Evolutionary conservation across 1,140 invertebrate species (phyloP).

Genomic region (Apis laboriosa): DNA sequence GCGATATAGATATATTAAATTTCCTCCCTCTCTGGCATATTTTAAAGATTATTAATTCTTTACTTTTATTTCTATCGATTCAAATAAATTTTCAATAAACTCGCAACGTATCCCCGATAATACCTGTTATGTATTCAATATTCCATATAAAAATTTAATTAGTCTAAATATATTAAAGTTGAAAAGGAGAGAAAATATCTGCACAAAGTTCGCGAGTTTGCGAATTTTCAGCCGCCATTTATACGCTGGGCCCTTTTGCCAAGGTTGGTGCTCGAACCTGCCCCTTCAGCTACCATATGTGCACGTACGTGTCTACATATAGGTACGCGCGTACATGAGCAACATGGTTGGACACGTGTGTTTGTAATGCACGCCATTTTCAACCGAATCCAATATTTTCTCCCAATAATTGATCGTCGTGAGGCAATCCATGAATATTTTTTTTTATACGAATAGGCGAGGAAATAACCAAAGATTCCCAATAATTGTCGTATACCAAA

Average conservation of each 20-base stretch:
- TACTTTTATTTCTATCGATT: too few species aligned
- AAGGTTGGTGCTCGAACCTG: conserved; percentile 59
- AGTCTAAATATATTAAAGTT: not conserved
- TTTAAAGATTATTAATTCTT: not conserved
- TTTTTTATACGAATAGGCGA: not conserved
- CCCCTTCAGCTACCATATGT: conserved; percentile 57
- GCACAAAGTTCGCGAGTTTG: conserved; percentile 25
- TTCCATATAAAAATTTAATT: not conserved
- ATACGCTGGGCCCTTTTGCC: conserved; percentile 66
- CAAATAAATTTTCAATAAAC: not conserved
- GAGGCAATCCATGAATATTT: not conserved
- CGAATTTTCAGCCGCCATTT: conserved; percentile 69
- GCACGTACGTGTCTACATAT: conserved; percentile 32
- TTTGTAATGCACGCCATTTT: conserved; percentile 35
- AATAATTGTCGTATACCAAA: too few species aligned
- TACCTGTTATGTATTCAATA: not conserved
- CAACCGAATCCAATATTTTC: not conserved
- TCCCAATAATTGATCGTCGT: not conserved
- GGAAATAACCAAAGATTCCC: too few species aligned
- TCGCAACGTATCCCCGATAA: not conserved
- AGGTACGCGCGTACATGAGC: conserved; percentile 38
- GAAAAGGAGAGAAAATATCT: not conserved
- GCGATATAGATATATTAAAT: not conserved
- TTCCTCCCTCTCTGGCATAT: too few species aligned
- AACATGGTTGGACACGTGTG: not conserved